Percentiles rank a stretch among this genome's conserved stretches.
These are phyloP conservation scores for Reticulitermes speratus DNA, from an alignment of 1,140 invertebrate genomes.

Conservation along the genomic window DNA sequence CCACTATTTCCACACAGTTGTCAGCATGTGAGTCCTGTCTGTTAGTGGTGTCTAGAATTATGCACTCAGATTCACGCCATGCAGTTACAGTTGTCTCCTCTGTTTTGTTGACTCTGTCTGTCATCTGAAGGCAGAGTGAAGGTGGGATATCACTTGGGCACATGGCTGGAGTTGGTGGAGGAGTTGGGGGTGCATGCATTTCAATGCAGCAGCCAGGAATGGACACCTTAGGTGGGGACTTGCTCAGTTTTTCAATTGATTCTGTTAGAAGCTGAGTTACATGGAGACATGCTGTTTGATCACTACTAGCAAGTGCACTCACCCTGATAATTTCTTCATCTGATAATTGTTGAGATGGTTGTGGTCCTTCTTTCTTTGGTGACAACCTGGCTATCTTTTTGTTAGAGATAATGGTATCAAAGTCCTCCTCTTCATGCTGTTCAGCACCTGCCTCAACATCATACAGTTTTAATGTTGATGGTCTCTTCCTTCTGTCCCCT, in stretches of 20 bases:
- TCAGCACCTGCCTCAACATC: constrained; percentile 19
- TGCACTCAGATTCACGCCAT: constrained; percentile 43
- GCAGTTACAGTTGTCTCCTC: constrained; percentile 40
- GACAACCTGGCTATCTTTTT: constrained; percentile 30
- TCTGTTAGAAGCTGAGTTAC: constrained; percentile 21
- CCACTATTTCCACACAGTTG: background rate
- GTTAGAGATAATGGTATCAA: constrained; percentile 41
- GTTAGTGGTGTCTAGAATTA: background rate
- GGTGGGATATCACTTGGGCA: background rate
- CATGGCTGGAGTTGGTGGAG: constrained; percentile 24
- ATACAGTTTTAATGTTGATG: background rate
- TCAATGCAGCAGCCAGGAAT: background rate
- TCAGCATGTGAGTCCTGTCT: background rate
- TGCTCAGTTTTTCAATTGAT: background rate
- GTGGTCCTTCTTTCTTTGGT: background rate
- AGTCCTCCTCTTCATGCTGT: constrained; percentile 40
- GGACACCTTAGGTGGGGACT: constrained; percentile 29
- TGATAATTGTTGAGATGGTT: background rate
- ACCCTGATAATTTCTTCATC: constrained; percentile 35
- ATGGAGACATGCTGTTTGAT: background rate
- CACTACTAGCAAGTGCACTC: constrained; percentile 23
- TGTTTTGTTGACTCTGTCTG: constrained; percentile 39
- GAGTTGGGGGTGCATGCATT: constrained; percentile 21
- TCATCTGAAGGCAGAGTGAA: constrained; percentile 40
- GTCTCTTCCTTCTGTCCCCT: background rate